phyloP scores from a whole-genome alignment of 1,140 invertebrate genomes.

The Apis cerana region DNA sequence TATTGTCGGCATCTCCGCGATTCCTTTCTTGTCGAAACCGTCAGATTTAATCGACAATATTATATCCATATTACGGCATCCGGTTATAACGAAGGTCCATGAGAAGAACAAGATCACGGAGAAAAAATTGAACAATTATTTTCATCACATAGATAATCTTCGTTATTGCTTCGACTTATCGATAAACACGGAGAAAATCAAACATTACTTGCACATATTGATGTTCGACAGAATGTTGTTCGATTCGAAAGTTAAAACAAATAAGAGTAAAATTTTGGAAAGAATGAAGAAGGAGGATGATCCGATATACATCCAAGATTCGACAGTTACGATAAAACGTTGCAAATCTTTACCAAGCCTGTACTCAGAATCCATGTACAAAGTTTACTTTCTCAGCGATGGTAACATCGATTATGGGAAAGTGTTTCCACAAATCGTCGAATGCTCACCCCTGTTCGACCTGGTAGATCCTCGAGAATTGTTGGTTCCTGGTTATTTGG shows the following conservation, averaged over 20 bases:
- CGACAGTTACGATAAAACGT: background rate
- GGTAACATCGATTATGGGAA: slow-evolving; percentile 45
- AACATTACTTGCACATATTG: slow-evolving; percentile 55
- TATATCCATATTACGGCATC: slow-evolving; percentile 26
- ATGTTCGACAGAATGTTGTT: slow-evolving; percentile 62
- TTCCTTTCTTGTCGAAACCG: background rate
- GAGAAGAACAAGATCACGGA: background rate
- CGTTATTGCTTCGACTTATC: slow-evolving; percentile 23
- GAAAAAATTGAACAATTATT: slow-evolving; percentile 32
- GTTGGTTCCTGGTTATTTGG: slow-evolving; percentile 50
- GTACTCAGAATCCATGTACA: background rate
- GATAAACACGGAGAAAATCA: slow-evolving; percentile 28
- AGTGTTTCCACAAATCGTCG: background rate
- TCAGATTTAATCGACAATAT: slow-evolving; percentile 33
- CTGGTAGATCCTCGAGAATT: slow-evolving; percentile 56
- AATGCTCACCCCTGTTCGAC: slow-evolving; percentile 44
- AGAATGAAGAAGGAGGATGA: background rate
- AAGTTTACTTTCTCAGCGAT: slow-evolving; percentile 36
- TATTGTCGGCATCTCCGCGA: slow-evolving; percentile 26
- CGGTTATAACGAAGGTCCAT: slow-evolving; percentile 28
- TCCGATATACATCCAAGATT: background rate
- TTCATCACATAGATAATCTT: slow-evolving; percentile 43
- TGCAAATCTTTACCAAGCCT: slow-evolving; percentile 12
- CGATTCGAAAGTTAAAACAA: background rate
- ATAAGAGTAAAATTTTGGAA: background rate